phyloP scores from a whole-genome alignment of 2,888 invertebrate genomes.

The Harmothoe impar region DNA sequence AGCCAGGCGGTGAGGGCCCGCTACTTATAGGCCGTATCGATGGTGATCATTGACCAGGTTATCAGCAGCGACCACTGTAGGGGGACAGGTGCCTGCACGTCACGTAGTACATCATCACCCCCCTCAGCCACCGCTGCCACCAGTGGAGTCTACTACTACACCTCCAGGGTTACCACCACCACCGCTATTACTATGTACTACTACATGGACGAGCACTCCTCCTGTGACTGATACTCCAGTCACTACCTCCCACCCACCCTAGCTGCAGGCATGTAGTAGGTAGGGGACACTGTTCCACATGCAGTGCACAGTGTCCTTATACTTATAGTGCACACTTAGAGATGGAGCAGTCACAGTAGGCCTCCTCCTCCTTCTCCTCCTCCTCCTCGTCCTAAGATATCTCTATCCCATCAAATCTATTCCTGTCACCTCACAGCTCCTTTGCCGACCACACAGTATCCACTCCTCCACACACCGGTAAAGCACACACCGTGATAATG shows the following conservation, averaged over 20 bases:
- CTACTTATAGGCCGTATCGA: slow-evolving; percentile 47
- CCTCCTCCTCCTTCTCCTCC: not conserved
- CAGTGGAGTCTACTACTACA: not conserved
- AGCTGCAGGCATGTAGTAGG: not conserved
- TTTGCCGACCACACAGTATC: too few species aligned
- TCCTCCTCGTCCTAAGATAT: not conserved
- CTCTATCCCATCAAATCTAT: not conserved
- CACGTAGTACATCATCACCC: not conserved
- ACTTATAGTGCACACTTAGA: too few species aligned
- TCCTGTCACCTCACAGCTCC: not conserved
- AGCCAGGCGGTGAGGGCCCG: not conserved
- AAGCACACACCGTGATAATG: too few species aligned
- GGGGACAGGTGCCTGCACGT: slow-evolving; percentile 44
- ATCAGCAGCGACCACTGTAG: not conserved
- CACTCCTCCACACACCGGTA: too few species aligned
- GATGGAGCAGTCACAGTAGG: not conserved
- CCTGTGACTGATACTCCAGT: not conserved
- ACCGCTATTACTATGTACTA: not conserved
- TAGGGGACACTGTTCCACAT: not conserved
- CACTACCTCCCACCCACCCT: not conserved
- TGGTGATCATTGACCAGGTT: slow-evolving; percentile 49
- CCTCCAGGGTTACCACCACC: not conserved
- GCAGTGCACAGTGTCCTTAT: not conserved
- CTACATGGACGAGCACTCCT: not conserved
- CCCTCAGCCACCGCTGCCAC: not conserved